phyloP scores from a whole-genome alignment of 2,888 invertebrate genomes.

The Eulithis prunata region DNA sequence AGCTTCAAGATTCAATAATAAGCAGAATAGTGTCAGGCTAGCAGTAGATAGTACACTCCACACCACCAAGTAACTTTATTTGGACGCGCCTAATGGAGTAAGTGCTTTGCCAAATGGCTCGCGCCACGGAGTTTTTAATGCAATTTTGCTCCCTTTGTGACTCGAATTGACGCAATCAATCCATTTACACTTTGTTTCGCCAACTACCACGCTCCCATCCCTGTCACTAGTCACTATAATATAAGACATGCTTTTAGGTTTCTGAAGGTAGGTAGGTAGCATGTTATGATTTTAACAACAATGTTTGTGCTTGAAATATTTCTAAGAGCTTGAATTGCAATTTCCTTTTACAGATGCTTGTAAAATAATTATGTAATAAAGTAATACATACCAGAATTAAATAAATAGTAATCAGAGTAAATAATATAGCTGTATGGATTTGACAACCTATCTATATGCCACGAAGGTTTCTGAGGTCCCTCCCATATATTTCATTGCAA shows the following conservation, averaged over 20 bases:
- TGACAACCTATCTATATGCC: too few species aligned
- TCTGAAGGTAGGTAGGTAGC: constrained; percentile 7
- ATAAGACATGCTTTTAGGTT: constrained; percentile 65
- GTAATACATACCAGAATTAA: too few species aligned
- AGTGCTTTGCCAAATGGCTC: constrained; percentile 81
- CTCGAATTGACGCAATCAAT: constrained; percentile 83
- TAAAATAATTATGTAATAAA: too few species aligned
- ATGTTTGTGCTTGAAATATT: constrained; percentile 4
- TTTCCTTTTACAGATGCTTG: too few species aligned
- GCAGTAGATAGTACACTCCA: constrained; percentile 42
- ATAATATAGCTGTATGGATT: too few species aligned
- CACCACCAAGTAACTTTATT: constrained; percentile 80
- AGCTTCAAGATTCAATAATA: constrained; percentile 18
- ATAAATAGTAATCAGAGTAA: too few species aligned
- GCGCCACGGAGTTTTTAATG: constrained; percentile 83
- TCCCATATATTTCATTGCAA: too few species aligned
- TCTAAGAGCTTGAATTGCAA: neutral
- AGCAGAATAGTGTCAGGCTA: constrained; percentile 46
- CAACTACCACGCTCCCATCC: constrained; percentile 63
- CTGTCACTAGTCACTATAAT: constrained; percentile 47
- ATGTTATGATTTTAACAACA: constrained; percentile 29
- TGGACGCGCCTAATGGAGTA: constrained; percentile 79
- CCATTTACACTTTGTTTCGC: constrained; percentile 85
- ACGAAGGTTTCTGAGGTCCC: too few species aligned
- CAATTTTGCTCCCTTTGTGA: constrained; percentile 82